Percentiles rank a stretch among this genome's conserved stretches.
Conservation (phyloP, 1,140 invertebrate genomes). For the Scaptomyza pallida region DNA sequence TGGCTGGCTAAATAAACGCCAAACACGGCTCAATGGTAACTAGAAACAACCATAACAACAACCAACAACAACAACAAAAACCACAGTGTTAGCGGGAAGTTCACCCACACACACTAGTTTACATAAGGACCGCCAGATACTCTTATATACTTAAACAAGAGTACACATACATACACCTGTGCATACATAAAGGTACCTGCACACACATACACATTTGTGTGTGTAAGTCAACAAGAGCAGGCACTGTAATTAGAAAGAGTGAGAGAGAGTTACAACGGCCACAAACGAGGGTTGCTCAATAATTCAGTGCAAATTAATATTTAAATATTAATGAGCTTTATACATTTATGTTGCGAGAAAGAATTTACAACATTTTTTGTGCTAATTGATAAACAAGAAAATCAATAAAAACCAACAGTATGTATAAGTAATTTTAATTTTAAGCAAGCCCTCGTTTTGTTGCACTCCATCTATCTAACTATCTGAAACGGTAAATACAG, state of each 20-base stretch:
- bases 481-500: not conserved
- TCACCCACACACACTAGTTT: slow-evolving; percentile 19
- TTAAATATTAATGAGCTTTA: not conserved
- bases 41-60: slow-evolving; percentile 41
- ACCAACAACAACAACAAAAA: slow-evolving; percentile 46
- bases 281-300: slow-evolving; percentile 20
- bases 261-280: too few relatives aligned
- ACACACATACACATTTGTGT: slow-evolving; percentile 21
- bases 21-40: slow-evolving; percentile 40
- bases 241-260: slow-evolving; percentile 26
- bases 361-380: not conserved
- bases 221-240: slow-evolving; percentile 26
- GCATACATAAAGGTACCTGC: not conserved
- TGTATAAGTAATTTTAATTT: not conserved
- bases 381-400: not conserved
- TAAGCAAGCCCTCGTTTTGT: not conserved
- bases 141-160: not conserved
- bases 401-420: not conserved
- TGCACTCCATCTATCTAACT: not conserved
- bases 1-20: slow-evolving; percentile 65
- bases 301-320: not conserved
- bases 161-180: slow-evolving; percentile 5
- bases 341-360: not conserved
- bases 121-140: slow-evolving; percentile 16
- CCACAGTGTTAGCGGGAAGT: not conserved